Evolutionary conservation across 2,797 vertebrate species (phyloP).

Genomic region (Amblyopsis hoosieri): DNA sequence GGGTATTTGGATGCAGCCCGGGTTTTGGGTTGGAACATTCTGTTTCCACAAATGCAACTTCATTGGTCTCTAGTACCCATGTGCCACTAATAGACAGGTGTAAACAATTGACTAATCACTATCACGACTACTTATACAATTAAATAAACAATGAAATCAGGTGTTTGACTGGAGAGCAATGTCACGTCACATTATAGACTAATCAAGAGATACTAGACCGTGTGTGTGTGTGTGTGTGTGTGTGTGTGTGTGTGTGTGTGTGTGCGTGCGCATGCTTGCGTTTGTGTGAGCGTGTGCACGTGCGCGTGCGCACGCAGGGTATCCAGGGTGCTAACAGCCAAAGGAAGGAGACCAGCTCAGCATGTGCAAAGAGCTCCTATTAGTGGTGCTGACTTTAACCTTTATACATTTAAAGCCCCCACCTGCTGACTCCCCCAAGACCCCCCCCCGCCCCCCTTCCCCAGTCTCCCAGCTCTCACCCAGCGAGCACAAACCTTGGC

Average conservation of each 20-base stretch:
- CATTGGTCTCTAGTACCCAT: too few species aligned
- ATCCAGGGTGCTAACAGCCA: conserved; percentile 17
- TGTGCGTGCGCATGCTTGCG: conserved; percentile 9
- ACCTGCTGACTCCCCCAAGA: conserved; percentile 3
- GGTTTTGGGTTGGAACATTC: too few species aligned
- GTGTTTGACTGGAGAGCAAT: too few species aligned
- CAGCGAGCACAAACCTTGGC: neutral
- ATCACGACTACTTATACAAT: too few species aligned
- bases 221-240: neutral
- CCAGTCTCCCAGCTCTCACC: neutral
- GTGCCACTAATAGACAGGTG: too few species aligned
- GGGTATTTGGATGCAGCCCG: too few species aligned
- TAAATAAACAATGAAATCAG: too few species aligned
- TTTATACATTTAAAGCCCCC: conserved; percentile 45
- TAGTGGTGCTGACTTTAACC: conserved; percentile 55
- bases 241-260: neutral
- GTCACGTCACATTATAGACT: neutral
- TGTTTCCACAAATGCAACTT: too few species aligned
- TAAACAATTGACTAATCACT: too few species aligned
- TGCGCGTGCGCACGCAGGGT: conserved; percentile 1
- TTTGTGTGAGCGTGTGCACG: conserved; percentile 25
- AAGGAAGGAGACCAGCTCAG: conserved; percentile 25
- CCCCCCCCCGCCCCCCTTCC: neutral
- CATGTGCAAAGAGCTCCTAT: conserved; percentile 74
- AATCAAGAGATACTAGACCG: neutral